These are phyloP conservation scores for Hipparchia sbordonii DNA, from an alignment of 2,888 invertebrate genomes.

Conservation along the genomic window DNA sequence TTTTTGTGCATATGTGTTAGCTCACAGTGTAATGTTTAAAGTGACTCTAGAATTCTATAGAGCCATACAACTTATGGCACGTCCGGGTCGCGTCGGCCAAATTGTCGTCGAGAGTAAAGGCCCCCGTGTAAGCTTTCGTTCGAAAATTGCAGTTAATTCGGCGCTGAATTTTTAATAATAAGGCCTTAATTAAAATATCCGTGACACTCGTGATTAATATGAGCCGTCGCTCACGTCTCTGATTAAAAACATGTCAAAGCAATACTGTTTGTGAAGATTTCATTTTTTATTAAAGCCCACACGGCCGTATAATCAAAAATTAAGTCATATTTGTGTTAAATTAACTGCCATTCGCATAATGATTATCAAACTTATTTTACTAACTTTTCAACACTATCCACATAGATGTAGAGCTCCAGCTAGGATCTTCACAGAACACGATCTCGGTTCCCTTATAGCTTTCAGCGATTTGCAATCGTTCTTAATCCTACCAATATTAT, in stretches of 20 bases:
- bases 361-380: no score
- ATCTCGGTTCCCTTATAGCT: no score
- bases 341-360: background rate
- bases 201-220: constrained; percentile 69
- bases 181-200: constrained; percentile 77
- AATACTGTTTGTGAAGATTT: constrained; percentile 36
- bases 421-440: no score
- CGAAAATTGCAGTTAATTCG: constrained; percentile 72
- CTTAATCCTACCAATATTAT: no score
- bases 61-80: background rate
- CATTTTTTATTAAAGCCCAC: constrained; percentile 22
- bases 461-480: no score
- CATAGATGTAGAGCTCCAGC: no score
- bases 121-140: constrained; percentile 53
- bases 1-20: no score
- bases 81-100: background rate
- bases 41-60: background rate
- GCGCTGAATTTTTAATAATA: constrained; percentile 69
- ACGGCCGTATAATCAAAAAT: background rate
- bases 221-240: constrained; percentile 63
- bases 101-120: constrained; percentile 46
- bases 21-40: no score
- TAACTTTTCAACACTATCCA: no score
- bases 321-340: background rate
- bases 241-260: constrained; percentile 70